Evolutionary conservation across 2,113 vertebrate species (phyloP), one percentile per base, ranked within the genome.

Genomic region (Vulpes lagopus): DNA sequence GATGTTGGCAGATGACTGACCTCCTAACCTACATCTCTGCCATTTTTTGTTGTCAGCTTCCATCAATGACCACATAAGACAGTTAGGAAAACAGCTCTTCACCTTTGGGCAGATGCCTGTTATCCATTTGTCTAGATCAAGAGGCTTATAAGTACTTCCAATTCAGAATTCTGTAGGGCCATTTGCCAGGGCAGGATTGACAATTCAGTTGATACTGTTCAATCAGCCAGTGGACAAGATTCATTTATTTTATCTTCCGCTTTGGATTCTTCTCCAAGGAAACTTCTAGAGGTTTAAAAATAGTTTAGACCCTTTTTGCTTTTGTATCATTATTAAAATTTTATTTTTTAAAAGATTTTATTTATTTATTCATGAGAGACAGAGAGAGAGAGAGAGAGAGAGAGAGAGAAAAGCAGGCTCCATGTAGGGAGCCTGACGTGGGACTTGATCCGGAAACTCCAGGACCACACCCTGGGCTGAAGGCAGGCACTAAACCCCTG

Each of bases 61-160:
- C 88, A 60, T 95, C 97, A 35, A 1, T 96, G 73, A 67, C 55
- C 27, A 10, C 69, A 57, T 4, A 14, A 86, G 76, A 95, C 91
- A 91, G 96, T 94, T 85, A 65, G 88, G 60, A 76, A 78, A 95
- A 67, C 38, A 32, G 59, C 67, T 67, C 73, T 81, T 98, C 65
- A 96, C 94, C 91, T 93, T 85, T 81, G 60, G 96, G 91, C 95
- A 91, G 88, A 89, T 57, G 78, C 60, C 94, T 93, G 17, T 59
- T 73, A 71, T 96, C 78, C 93, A 96, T 98, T 97, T 97, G 91
- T 98, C 93, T 97, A 71, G 59, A 97, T 95, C 90, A 82, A 78
- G 81, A 88, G 81, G 53, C 65, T 97, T 84, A 94, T 38, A 3
- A 85, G 38, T 69, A 32, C 49, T 20, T 96, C 88, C 69, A 62